These are phyloP conservation scores for Drosophila watanabei DNA, from an alignment of 1,140 invertebrate genomes.

Conservation along the genomic window DNA sequence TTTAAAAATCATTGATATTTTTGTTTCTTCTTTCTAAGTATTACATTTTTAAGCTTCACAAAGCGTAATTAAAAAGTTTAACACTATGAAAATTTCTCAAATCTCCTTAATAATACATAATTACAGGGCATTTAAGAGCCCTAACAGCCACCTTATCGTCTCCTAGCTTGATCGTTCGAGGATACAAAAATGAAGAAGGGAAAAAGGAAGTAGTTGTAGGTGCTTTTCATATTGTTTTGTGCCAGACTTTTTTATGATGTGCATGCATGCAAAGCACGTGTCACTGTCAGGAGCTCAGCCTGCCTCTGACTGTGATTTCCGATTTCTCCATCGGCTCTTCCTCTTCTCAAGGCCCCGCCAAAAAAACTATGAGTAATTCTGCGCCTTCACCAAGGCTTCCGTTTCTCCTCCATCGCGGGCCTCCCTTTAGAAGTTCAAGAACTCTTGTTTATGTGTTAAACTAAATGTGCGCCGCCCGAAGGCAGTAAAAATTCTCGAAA, in stretches of 20 bases:
- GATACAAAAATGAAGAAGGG: not conserved
- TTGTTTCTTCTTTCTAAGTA: not conserved
- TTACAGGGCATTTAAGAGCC: not conserved
- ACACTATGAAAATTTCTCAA: not conserved
- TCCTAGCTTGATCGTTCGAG: slow-evolving; percentile 31
- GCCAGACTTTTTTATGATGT: slow-evolving; percentile 78
- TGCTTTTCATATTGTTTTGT: slow-evolving; percentile 63
- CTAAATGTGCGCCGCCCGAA: slow-evolving; percentile 47
- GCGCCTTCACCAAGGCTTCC: slow-evolving; percentile 38
- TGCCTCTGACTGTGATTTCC: slow-evolving; percentile 41
- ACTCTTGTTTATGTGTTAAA: slow-evolving; percentile 75
- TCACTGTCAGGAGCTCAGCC: slow-evolving; percentile 71
- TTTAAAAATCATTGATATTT: not conserved
- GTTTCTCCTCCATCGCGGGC: not conserved
- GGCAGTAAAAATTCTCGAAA: slow-evolving; percentile 45
- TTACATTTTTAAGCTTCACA: not conserved
- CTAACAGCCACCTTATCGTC: not conserved
- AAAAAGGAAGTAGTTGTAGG: slow-evolving; percentile 3
- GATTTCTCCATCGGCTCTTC: slow-evolving; percentile 21
- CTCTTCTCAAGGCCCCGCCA: slow-evolving; percentile 31
- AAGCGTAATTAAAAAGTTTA: not conserved
- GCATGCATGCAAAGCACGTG: slow-evolving; percentile 84
- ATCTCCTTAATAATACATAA: not conserved
- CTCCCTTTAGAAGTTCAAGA: slow-evolving; percentile 63
- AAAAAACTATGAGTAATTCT: slow-evolving; percentile 27